Base-by-base conservation (phyloP, 1,140 invertebrate species). In the Leptonema lineaticorne region DNA sequence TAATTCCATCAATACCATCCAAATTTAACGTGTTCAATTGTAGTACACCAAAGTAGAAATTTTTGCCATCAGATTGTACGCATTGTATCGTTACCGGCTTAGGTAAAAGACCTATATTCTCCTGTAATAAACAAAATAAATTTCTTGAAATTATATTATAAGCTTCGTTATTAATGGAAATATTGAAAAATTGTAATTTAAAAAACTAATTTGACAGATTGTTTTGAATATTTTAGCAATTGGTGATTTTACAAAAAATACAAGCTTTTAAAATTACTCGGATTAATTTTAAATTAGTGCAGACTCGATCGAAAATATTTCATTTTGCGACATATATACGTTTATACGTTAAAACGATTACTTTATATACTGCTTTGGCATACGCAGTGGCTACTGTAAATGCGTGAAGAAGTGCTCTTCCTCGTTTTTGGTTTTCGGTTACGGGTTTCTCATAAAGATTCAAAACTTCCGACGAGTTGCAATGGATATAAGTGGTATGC, bases 1-100 rank as follows among this genome's bases (percentile, higher is more conserved):
- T 92, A 1, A 83, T 77, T n/a, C 86, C 86, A 28, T 85, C 79
- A 26, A 62, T 75, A 2, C 82, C 81, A 75, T 87, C 81, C 3
- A 92, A 71, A 78, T 92, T 82, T 18, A 94, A 78, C 1, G 92
- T 94, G 75, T 96, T 95, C n/a, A 96, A 79, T 79, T 96, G 92
- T 69, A 92, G 87, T 33, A 92, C 85, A 8, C 88, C 88, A 78
- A 95, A 95, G 75, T 93, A 87, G 75, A 92, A 92, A 6, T 81
- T 76, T 65, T 85, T 80, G 14, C 91, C 87, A 76, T 94, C 88
- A 0, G 89, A 88, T 56, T 94, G 90, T 68, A 95, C 82, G 75
- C 89, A 89, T 75, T 95, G 93, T 8, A 95, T 76, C 27, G 87
- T 87, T 50, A 95, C 81, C n/a, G 94, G 94, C 75, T 90, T 85